Evolutionary conservation across 2,797 vertebrate species (phyloP).

Genomic region (Antennarius maculatus): DNA sequence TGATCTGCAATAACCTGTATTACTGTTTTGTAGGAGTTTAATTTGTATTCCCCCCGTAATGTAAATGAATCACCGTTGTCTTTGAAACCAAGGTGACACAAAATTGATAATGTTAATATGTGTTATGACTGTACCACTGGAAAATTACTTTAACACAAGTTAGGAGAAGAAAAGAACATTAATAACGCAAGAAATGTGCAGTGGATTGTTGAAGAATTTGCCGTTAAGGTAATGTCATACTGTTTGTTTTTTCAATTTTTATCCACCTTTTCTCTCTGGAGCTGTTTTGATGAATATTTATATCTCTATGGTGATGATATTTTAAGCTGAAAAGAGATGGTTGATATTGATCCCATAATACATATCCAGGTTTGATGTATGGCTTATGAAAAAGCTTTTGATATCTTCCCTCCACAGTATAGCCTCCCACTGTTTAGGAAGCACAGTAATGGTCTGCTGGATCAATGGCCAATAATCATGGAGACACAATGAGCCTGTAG

Average conservation of each 20-base stretch:
- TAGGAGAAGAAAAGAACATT: conserved; percentile 2
- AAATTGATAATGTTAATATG: conserved; percentile 35
- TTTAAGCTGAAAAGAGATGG: conserved; percentile 27
- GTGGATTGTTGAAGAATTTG: conserved; percentile 16
- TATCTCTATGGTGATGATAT: conserved; percentile 4
- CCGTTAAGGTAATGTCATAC: neutral
- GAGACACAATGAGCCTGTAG: conserved; percentile 14
- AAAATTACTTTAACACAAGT: conserved; percentile 19
- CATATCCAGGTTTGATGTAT: conserved; percentile 53
- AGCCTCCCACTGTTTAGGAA: conserved; percentile 36
- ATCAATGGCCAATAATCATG: conserved; percentile 67
- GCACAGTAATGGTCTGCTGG: conserved; percentile 40
- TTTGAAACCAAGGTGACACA: conserved; percentile 39
- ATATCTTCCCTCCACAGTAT: conserved; percentile 35
- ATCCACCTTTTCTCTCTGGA: conserved; percentile 2
- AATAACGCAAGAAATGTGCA: neutral
- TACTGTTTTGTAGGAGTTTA: conserved; percentile 9
- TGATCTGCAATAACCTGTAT: conserved; percentile 20
- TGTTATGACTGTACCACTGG: conserved; percentile 9
- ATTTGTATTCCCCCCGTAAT: conserved; percentile 22
- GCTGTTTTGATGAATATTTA: conserved; percentile 33
- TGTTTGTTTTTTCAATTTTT: neutral
- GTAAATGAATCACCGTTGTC: conserved; percentile 45
- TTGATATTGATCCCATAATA: conserved; percentile 56
- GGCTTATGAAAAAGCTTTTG: conserved; percentile 46